Evolutionary conservation across 2,888 invertebrate species (phyloP).

Genomic region (Brachyptera risi): DNA sequence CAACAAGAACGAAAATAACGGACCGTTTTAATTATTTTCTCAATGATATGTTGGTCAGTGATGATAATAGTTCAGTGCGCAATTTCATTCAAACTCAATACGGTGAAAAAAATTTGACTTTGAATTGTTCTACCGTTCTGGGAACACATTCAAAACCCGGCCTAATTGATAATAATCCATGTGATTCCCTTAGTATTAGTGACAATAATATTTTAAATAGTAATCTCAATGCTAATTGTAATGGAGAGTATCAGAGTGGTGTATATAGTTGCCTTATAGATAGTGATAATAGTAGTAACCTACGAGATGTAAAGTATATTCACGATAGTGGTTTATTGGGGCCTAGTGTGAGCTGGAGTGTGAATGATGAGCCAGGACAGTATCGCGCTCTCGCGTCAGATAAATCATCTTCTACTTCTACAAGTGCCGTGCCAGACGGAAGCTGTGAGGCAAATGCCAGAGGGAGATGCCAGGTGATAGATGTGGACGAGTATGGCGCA

Average conservation of each 20-base stretch:
- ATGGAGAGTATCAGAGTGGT: constrained; percentile 5
- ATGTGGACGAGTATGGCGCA: neutral
- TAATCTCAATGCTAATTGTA: neutral
- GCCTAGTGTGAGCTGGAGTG: neutral
- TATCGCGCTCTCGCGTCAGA: neutral
- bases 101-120: neutral
- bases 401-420: no score
- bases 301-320: neutral
- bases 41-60: constrained; percentile 2
- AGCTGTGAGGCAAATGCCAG: neutral
- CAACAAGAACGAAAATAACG: neutral
- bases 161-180: constrained; percentile 1
- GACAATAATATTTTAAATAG: constrained; percentile 1
- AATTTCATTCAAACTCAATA: no score
- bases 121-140: neutral
- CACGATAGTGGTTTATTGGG: no score
- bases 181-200: constrained; percentile 6
- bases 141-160: neutral
- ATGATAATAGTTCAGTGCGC: neutral
- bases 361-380: neutral
- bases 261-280: constrained; percentile 3
- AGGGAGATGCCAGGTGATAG: constrained; percentile 1
- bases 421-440: neutral
- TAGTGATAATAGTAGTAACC: constrained; percentile 9
- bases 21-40: constrained; percentile 2